Conservation (phyloP, 2,113 vertebrate species). For the Psammodynastes pulverulentus region DNA sequence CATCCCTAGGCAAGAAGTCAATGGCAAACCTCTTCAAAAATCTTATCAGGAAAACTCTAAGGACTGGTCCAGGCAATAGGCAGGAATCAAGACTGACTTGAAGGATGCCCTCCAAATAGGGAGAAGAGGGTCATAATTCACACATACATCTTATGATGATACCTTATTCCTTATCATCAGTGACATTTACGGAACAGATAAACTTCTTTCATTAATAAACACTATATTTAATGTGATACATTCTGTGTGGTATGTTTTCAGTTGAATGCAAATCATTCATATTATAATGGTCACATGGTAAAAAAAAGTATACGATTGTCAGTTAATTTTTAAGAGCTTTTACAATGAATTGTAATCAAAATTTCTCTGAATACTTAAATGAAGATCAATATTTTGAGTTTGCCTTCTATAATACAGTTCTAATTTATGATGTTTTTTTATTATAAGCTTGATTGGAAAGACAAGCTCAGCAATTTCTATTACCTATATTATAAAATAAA, state of each 20-base stretch:
- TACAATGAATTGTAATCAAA: background rate
- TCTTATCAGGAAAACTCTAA: background rate
- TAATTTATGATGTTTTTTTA: background rate
- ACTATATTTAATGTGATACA: background rate
- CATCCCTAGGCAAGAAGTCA: background rate
- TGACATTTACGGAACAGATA: background rate
- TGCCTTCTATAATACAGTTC: background rate
- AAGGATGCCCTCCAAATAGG: background rate
- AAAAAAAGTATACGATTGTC: background rate
- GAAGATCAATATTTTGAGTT: background rate
- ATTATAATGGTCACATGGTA: background rate
- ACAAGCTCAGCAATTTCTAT: background rate
- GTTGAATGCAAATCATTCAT: background rate
- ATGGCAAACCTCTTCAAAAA: background rate
- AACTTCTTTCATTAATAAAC: background rate
- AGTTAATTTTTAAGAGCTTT: background rate
- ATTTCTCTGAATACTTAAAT: background rate
- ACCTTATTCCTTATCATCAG: background rate
- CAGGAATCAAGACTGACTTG: background rate
- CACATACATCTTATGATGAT: background rate
- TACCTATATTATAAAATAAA: background rate
- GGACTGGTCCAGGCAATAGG: background rate
- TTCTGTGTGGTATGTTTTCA: background rate
- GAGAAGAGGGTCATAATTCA: background rate
- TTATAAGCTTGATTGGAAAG: background rate